Base-by-base conservation (phyloP, 2,888 invertebrate genomes). In the Cryptocheilus praepositus region DNA sequence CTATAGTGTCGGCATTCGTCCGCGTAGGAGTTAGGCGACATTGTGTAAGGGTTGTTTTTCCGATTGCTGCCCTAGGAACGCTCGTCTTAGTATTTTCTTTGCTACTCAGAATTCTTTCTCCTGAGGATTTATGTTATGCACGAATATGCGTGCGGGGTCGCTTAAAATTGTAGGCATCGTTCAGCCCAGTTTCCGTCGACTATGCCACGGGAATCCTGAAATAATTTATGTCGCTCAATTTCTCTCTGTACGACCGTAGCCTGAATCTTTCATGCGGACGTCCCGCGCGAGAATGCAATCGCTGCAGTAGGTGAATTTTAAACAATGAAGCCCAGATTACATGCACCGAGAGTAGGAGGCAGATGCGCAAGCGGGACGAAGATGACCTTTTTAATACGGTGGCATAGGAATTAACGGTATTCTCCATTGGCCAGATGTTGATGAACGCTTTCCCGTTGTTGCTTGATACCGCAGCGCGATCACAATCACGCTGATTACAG, bases 221-320 rank as follows among this genome's bases (percentile, higher is more conserved):
- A 76, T 79, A 74, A 79, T 79, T 79, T 71, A 78, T 71, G 79
- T 77, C 77, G 79, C 79, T 79, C 78, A 79, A 74, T 79, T 79
- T 79, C 77, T 77, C 71, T 65, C 65, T 67, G 70, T 59, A 61
- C 67, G 68, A 67, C 64, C 69, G 65, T 52, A 61, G 66, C 53
- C 67, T 76, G 72, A 74, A 78, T 78, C 78, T 78, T 78, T 78
- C 76, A 79, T 78, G 68, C 69, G 74, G 70, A 72, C 71, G 78
- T 74, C 71, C 70, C 71, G 65, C 56, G 62, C 70, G 79, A 74
- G 76, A 79, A 79, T 79, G 79, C 79, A 74, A 79, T 79, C 79
- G 78, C 74, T 73, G 74, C 77, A 80, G 67, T 69, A 56, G 71
- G 61, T 71, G 76, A 80, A 79, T 79, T 79, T 80, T 77, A 80